Evolutionary conservation across 1,140 invertebrate genomes (phyloP).

Genomic region (Tyrophagus putrescentiae): DNA sequence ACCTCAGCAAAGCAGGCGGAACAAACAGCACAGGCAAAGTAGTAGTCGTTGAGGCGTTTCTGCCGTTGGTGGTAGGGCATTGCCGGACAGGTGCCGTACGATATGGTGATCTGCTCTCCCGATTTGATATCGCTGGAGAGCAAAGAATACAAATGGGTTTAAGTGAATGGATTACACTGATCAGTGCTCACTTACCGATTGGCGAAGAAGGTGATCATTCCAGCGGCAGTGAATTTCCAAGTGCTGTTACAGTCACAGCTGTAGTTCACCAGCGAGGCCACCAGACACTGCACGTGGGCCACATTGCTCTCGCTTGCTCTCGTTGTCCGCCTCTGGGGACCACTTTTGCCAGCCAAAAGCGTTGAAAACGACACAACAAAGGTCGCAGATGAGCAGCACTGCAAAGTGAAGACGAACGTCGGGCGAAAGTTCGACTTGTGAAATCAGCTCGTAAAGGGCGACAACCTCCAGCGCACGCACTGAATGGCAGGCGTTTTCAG

Average conservation of each 20-base stretch:
- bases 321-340: background rate
- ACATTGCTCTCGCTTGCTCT: background rate
- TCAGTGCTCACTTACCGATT: no score
- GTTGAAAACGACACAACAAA: conserved; percentile 6
- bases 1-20: no score
- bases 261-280: conserved; percentile 11
- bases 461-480: background rate
- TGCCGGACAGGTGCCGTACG: no score
- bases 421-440: background rate
- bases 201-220: background rate
- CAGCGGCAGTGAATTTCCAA: conserved; percentile 16
- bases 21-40: no score
- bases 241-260: conserved; percentile 8
- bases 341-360: conserved; percentile 17
- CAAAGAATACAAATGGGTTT: no score
- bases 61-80: no score
- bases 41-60: no score
- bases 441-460: background rate
- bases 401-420: background rate
- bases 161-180: no score
- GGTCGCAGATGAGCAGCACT: background rate
- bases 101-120: no score
- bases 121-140: no score
- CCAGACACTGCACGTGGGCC: background rate
- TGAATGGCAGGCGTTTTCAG: background rate